Percentiles rank a stretch among this genome's conserved stretches.
Evolutionary conservation across 2,797 vertebrate species (phyloP).

Genomic region (Peromyscus nudipes): DNA sequence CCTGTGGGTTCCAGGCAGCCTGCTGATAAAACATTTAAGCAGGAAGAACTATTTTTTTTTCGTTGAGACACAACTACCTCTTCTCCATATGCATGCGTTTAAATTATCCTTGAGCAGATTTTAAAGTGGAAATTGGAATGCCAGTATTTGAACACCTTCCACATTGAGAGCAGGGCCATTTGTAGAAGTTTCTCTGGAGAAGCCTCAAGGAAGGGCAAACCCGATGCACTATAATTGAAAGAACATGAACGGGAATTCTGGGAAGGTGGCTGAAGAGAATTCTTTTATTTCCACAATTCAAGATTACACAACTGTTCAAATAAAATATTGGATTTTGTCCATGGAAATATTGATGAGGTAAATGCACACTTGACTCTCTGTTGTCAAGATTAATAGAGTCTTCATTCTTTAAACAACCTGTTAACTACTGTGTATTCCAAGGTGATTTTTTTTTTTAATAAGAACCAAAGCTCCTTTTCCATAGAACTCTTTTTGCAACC

Average conservation of each 20-base stretch:
- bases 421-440: slow-evolving; percentile 50
- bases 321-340: background rate
- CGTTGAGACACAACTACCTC: slow-evolving; percentile 1
- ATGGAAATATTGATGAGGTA: slow-evolving; percentile 43
- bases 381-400: background rate
- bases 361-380: background rate
- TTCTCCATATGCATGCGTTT: background rate
- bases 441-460: background rate
- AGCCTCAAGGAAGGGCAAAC: background rate
- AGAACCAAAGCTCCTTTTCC: background rate
- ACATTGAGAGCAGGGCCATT: background rate
- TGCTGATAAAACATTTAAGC: slow-evolving; percentile 30
- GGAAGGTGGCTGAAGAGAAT: slow-evolving; percentile 14
- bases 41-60: slow-evolving; percentile 60
- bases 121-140: slow-evolving; percentile 63
- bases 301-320: background rate
- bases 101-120: slow-evolving; percentile 43
- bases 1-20: slow-evolving; percentile 30
- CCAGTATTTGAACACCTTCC: slow-evolving; percentile 15
- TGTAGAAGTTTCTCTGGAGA: slow-evolving; percentile 30
- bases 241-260: slow-evolving; percentile 28
- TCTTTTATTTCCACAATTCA: background rate
- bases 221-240: slow-evolving; percentile 36
- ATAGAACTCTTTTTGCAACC: slow-evolving; percentile 57
- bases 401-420: slow-evolving; percentile 27